Conservation (phyloP, 2,113 vertebrate species). For the Antechinus stuartii region DNA sequence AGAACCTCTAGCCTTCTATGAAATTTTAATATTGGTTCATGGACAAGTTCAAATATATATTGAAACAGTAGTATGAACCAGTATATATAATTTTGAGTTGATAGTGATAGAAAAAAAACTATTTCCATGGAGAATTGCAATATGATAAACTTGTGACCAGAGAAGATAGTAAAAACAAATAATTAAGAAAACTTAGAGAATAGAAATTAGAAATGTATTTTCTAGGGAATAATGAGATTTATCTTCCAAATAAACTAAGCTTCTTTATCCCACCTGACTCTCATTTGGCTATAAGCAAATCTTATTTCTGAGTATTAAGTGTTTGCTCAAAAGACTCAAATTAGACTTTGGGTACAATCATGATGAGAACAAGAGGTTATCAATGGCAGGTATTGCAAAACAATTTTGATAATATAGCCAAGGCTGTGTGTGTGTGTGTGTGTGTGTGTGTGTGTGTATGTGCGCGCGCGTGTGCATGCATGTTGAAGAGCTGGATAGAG, state of each 20-base stretch:
- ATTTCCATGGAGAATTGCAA: neutral
- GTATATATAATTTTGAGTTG: neutral
- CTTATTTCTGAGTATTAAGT: conserved; percentile 29
- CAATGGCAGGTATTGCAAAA: conserved; percentile 49
- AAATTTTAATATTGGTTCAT: neutral
- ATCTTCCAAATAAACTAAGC: neutral
- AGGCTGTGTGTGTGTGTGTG: neutral
- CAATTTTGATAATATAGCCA: neutral
- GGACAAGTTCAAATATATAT: neutral
- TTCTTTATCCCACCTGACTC: neutral
- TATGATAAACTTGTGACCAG: neutral
- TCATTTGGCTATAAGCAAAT: conserved; percentile 25
- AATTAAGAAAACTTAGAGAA: neutral
- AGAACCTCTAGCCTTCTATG: neutral
- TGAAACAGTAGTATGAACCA: neutral
- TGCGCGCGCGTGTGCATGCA: too few relatives aligned
- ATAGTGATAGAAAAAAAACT: neutral
- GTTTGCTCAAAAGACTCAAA: conserved; percentile 56
- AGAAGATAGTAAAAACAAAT: neutral
- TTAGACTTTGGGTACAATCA: conserved; percentile 32
- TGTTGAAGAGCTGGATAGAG: neutral
- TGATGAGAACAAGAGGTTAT: conserved; percentile 49
- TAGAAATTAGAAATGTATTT: neutral
- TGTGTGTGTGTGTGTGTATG: neutral
- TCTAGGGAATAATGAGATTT: neutral